Percentiles rank a stretch among this genome's conserved stretches.
phyloP scores from a whole-genome alignment of 2,888 invertebrate genomes.

The Plagodis pulveraria region DNA sequence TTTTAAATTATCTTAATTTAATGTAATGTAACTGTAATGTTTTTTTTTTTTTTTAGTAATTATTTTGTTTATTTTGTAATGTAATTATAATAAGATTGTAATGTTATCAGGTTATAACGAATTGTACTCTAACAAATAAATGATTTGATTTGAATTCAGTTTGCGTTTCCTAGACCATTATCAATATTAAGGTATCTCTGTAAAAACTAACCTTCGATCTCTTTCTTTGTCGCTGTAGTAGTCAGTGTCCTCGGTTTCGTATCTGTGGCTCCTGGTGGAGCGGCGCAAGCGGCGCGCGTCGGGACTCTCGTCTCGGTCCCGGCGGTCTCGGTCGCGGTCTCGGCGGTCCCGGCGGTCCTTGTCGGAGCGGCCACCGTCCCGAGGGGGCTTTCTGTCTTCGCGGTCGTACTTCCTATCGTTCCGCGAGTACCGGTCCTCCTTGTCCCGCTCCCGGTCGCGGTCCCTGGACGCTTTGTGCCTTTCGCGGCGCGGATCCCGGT shows the following conservation, averaged over 20 bases:
- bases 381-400: conserved; percentile 57
- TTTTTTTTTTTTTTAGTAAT: no score
- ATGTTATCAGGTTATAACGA: no score
- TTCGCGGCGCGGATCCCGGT: conserved; percentile 67
- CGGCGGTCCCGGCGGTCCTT: conserved; percentile 61
- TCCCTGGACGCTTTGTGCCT: conserved; percentile 61
- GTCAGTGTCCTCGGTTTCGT: conserved; percentile 88
- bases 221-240: conserved; percentile 88
- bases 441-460: conserved; percentile 49
- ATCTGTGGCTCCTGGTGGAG: conserved; percentile 73
- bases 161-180: no score
- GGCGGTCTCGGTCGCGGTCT: conserved; percentile 34
- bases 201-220: conserved; percentile 69
- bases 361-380: conserved; percentile 60
- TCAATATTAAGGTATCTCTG: no score
- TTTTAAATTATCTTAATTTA: no score
- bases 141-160: no score
- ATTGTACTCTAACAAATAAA: no score
- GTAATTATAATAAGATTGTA: no score
- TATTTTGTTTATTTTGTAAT: no score
- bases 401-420: conserved; percentile 54
- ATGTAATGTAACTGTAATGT: no score
- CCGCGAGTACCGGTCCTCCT: conserved; percentile 33
- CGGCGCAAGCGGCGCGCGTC: conserved; percentile 64
- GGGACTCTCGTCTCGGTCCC: conserved; percentile 60